These are phyloP conservation scores for Drosophila rellima DNA, from an alignment of 2,888 invertebrate species.

Conservation along the genomic window DNA sequence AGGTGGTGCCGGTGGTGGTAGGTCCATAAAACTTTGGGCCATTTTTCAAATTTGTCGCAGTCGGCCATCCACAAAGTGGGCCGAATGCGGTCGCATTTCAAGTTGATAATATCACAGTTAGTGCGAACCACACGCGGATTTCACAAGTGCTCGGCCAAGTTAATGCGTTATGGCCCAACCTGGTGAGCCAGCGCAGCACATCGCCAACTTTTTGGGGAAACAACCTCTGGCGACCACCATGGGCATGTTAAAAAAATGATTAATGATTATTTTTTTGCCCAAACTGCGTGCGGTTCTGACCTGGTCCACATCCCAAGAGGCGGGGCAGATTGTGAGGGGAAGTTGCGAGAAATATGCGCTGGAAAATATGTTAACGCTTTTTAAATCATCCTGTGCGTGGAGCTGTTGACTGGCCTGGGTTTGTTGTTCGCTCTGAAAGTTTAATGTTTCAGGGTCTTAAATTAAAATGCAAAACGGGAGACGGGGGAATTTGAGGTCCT, in stretches of 20 bases:
- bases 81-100: conserved; percentile 63
- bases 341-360: conserved; percentile 50
- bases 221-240: conserved; percentile 1
- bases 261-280: conserved; percentile 70
- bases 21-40: conserved; percentile 74
- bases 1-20: not conserved
- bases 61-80: conserved; percentile 44
- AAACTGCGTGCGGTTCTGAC: conserved; percentile 51
- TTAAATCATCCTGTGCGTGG: conserved; percentile 68
- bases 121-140: conserved; percentile 69
- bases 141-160: conserved; percentile 70
- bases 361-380: conserved; percentile 79
- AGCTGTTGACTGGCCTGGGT: conserved; percentile 20
- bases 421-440: conserved; percentile 31
- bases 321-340: not conserved
- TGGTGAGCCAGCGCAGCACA: conserved; percentile 20
- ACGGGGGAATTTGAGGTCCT: conserved; percentile 24
- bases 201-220: conserved; percentile 60
- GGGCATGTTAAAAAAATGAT: conserved; percentile 70
- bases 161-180: conserved; percentile 71
- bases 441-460: conserved; percentile 42
- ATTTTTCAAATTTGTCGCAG: conserved; percentile 82
- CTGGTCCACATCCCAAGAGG: conserved; percentile 15
- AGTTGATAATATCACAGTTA: conserved; percentile 75
- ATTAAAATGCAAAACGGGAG: conserved; percentile 42